A percentile compares a stretch with the other conserved stretches of the same genome.
These are phyloP conservation scores for Dendrocopos noguchii DNA, from an alignment of 2,113 vertebrate species.

Conservation along the genomic window DNA sequence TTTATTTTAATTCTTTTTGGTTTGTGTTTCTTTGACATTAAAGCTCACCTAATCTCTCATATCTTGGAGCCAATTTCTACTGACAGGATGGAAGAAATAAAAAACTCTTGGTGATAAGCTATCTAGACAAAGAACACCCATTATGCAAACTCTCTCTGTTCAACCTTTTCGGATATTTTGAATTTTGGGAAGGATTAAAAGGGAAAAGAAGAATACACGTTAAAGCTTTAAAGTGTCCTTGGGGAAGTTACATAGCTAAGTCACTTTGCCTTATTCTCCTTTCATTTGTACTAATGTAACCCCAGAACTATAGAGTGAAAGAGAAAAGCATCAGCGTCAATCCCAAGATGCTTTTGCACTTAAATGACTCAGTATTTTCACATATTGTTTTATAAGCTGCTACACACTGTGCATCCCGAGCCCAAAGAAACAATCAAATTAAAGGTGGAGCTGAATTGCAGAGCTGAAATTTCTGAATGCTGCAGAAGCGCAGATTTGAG, in stretches of 20 bases:
- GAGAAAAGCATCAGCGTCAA: not conserved
- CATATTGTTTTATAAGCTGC: not conserved
- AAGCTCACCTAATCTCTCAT: constrained; percentile 48
- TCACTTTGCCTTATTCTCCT: not conserved
- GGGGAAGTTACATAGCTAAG: not conserved
- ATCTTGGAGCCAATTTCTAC: constrained; percentile 49
- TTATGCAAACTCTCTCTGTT: constrained; percentile 36
- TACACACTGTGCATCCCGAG: not conserved
- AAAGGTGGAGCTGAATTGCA: not conserved
- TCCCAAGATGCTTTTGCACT: not conserved
- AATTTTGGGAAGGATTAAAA: constrained; percentile 28
- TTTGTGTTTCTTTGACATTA: constrained; percentile 60
- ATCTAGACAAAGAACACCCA: constrained; percentile 40
- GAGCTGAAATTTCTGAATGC: not conserved
- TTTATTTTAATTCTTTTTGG: constrained; percentile 69
- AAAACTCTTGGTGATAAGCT: constrained; percentile 54
- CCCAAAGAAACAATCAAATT: not conserved
- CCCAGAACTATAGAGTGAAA: not conserved
- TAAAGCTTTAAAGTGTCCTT: constrained; percentile 9
- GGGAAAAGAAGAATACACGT: not conserved
- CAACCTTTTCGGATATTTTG: constrained; percentile 35
- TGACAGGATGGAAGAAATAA: constrained; percentile 47
- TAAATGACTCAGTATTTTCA: not conserved
- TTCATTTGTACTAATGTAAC: not conserved
- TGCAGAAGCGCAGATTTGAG: not conserved